Evolutionary conservation across 2,888 invertebrate genomes (phyloP).

Genomic region (Papilio gigon): DNA sequence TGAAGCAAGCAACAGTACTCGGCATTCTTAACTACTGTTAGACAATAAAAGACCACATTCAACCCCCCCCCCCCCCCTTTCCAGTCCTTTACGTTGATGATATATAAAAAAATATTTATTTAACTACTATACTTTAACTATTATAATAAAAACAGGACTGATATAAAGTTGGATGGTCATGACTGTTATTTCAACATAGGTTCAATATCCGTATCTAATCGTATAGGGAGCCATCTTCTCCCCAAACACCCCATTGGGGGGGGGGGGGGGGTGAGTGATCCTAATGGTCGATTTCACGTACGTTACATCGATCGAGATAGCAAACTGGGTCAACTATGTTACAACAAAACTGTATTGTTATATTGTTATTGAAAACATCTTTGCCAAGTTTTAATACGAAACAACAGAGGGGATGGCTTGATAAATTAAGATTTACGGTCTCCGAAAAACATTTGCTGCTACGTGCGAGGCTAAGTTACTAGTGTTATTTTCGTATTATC

Average conservation of each 20-base stretch:
- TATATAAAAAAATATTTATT: too few relatives aligned
- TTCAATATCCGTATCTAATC: constrained; percentile 6
- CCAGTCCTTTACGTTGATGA: too few relatives aligned
- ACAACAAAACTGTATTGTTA: neutral
- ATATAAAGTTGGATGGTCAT: neutral
- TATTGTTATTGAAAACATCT: neutral
- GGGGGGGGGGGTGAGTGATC: neutral
- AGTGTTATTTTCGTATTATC: neutral
- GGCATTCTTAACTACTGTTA: constrained; percentile 5
- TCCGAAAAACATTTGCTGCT: neutral
- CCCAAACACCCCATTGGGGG: neutral
- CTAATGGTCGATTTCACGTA: neutral
- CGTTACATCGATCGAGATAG: constrained; percentile 28
- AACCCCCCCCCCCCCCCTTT: neutral
- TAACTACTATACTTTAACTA: too few relatives aligned
- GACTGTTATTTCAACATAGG: constrained; percentile 1
- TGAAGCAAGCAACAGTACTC: constrained; percentile 10
- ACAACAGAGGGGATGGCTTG: neutral
- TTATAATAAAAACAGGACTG: too few relatives aligned
- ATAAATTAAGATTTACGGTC: neutral
- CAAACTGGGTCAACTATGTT: constrained; percentile 19
- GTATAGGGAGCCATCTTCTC: neutral
- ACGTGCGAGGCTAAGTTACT: too few relatives aligned
- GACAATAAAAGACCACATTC: neutral
- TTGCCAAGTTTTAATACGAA: constrained; percentile 4